Evolutionary conservation across 2,797 vertebrate species (phyloP), one percentile per base, ranked within the genome.

Genomic region (Alca torda): DNA sequence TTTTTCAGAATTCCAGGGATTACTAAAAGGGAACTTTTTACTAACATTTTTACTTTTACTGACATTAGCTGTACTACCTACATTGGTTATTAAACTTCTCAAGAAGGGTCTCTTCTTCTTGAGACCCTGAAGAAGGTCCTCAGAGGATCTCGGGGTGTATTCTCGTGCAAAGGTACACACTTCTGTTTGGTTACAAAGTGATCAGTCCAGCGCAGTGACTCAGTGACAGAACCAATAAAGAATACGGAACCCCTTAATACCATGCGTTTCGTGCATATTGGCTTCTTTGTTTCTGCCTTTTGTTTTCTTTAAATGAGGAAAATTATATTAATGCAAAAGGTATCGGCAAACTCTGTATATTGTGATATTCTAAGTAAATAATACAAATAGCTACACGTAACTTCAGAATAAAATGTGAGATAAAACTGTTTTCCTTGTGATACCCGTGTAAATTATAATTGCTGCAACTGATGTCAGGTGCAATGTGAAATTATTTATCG

Each of bases 391-490:
- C 45, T 21, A 39, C 0, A n/a, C 11, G 3, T 12, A 28, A 31
- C 10, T 41, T 61, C 33, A 33, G 33, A 65, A 80, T 25, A 77
- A 63, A 60, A 19, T 45, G 17, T 33, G 37, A 63, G 1, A 15
- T 51, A 43, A 60, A 89, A 20, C 18, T 30, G 13, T 37, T 78
- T 18, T 35, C 31, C 13, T 50, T 28, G 7, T 5, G 7, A 68
- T 16, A 10, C 30, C 39, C 6, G 5, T 3, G 6, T 48, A 75
- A 82, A 79, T 31, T 35, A 12, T 4, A 53, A 69, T 2, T 56
- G 13, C 24, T 51, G 43, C 14, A 82, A 48, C 11, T 24, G 30
- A 53, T 1, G 3, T n/a, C n/a, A 10, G 1, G 0, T 0, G 1
- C 16, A 39, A 56, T 4, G 30, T n/a, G 30, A 28, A 61, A 46